Percentiles rank a stretch among this genome's conserved stretches.
phyloP scores from a whole-genome alignment of 2,113 vertebrate species.

The Zapornia atra region DNA sequence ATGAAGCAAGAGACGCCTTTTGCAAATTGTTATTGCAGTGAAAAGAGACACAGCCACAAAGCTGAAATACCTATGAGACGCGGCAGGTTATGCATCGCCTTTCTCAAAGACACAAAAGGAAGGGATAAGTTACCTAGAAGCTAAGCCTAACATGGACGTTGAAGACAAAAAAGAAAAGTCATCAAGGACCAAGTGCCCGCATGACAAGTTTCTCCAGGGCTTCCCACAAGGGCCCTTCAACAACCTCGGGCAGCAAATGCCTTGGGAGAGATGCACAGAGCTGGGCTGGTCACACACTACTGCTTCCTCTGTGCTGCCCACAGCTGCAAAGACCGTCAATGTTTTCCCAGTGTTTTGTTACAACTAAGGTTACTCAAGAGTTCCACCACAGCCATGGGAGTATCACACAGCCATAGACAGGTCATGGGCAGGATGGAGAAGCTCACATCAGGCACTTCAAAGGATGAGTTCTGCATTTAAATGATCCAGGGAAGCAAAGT shows the following conservation, averaged over 20 bases:
- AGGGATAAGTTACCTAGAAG: not conserved
- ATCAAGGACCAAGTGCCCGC: not conserved
- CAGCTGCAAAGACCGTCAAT: fast-evolving
- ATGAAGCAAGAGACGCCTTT: not conserved
- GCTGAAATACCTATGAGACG: not conserved
- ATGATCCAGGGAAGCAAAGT: not conserved
- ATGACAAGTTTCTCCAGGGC: not conserved
- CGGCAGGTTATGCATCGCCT: not conserved
- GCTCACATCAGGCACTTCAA: not conserved
- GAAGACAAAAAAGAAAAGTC: not conserved
- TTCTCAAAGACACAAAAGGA: not conserved
- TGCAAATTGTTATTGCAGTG: not conserved
- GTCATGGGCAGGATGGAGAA: fast-evolving
- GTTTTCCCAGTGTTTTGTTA: not conserved
- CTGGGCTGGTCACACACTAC: not conserved
- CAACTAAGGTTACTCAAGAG: fast-evolving
- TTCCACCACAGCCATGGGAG: fast-evolving
- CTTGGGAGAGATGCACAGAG: not conserved
- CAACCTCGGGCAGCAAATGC: not conserved
- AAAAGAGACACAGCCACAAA: not conserved
- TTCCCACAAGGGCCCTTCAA: not conserved
- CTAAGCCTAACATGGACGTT: not conserved
- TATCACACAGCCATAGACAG: not conserved
- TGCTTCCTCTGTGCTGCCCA: fast-evolving
- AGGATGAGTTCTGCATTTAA: not conserved